Base-by-base conservation (phyloP, 1,140 invertebrate species). In the Scaptodrosophila lebanonensis region DNA sequence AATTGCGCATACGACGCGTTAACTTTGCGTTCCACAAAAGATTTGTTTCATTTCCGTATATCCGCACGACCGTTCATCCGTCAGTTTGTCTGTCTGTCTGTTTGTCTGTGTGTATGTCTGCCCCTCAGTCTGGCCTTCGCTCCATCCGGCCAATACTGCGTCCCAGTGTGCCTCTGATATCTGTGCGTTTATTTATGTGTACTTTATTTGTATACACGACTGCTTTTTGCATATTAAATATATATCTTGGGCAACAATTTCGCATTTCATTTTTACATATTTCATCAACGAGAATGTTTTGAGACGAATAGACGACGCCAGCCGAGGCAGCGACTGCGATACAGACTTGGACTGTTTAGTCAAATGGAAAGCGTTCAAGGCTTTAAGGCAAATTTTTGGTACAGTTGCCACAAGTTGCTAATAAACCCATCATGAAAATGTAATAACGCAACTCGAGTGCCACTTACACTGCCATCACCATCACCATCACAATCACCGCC, bases 161-260 rank as follows among this genome's bases (percentile, higher is more conserved):
- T 12, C 38, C 5, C 30, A 20, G 13, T 39, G 22, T n/a, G 3
- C 29, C 29, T 11, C 8, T 18, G 42, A 35, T 66, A 45, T 62
- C 51, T 51, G 63, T 62, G 67, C 79, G 68, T 72, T 73, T 77
- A 77, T 68, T 67, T 67, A 63, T 53, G 30, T 75, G 45, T 48
- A 72, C 72, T 72, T 72, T 79, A 77, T 79, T 79, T 79, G 72
- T 73, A 77, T 70, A 73, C 73, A 77, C 73, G 68, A 77, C 62
- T 77, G 75, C 52, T 59, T 68, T 68, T 58, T 70, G 68, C 64
- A 79, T 77, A 77, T 73, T 79, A 68, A 72, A 65, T 51, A 40
- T 63, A 61, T 57, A 48, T 17, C 30, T 42, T 36, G 33, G 16
- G 40, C 15, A 44, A 22, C n/a, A 36, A 53, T 32, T 52, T 39